Percentiles rank a stretch among this genome's conserved stretches.
phyloP scores from a whole-genome alignment of 2,888 invertebrate genomes.

The Tridacna gigas region DNA sequence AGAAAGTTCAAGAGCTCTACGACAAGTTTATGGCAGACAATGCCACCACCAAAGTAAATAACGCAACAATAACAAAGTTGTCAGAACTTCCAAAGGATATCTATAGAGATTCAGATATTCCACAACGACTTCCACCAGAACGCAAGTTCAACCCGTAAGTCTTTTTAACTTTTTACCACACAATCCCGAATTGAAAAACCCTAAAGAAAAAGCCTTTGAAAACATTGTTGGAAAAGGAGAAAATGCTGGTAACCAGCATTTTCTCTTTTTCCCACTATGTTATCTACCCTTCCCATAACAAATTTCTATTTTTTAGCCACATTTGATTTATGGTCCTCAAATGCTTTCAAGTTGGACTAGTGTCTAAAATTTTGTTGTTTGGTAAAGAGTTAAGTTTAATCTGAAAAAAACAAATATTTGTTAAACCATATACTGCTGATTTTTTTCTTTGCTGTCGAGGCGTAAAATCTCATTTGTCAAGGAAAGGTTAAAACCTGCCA shows the following conservation, averaged over 20 bases:
- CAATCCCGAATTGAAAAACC: background rate
- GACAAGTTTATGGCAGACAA: constrained; percentile 68
- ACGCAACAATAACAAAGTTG: constrained; percentile 67
- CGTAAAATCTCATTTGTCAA: no score
- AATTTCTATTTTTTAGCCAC: no score
- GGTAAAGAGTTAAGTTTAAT: no score
- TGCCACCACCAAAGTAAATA: constrained; percentile 55
- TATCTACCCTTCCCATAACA: no score
- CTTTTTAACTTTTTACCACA: no score
- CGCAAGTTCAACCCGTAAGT: constrained; percentile 83
- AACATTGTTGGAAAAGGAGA: constrained; percentile 12
- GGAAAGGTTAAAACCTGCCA: no score
- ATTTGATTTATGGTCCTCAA: no score
- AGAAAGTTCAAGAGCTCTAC: constrained; percentile 81
- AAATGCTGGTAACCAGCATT: background rate
- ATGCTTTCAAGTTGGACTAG: no score
- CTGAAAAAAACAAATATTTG: no score
- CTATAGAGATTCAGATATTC: constrained; percentile 84
- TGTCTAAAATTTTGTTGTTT: no score
- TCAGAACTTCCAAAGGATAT: constrained; percentile 75
- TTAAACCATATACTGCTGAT: no score
- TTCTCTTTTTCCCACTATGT: constrained; percentile 10
- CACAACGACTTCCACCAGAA: constrained; percentile 80
- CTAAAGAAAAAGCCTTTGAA: background rate
- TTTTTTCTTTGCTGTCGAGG: no score